Evolutionary conservation across 2,888 invertebrate genomes (phyloP).

Genomic region (Hemicrepidius hirtus): DNA sequence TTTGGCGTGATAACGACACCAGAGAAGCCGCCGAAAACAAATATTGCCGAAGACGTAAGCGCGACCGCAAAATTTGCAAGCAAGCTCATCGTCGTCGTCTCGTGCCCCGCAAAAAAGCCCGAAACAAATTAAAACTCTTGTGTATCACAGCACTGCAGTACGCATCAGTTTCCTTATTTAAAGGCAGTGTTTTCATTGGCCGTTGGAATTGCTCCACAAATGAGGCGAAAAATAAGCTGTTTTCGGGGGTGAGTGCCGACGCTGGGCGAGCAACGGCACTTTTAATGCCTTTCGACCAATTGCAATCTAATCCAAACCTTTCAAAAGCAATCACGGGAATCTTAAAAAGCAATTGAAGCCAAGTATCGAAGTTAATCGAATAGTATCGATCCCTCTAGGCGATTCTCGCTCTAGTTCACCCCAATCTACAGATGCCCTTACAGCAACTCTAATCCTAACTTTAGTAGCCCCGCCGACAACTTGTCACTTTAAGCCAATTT

Average conservation of each 20-base stretch:
- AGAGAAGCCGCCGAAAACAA: conserved; percentile 15
- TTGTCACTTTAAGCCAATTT: conserved; percentile 49
- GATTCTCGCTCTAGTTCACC: conserved; percentile 60
- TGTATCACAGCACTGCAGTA: conserved; percentile 47
- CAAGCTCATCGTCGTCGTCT: background rate
- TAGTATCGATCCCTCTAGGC: conserved; percentile 62
- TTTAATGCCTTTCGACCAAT: conserved; percentile 71
- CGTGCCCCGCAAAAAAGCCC: conserved; percentile 49
- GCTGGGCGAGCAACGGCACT: conserved; percentile 65
- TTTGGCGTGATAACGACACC: conserved; percentile 42
- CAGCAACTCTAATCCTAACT: conserved; percentile 46
- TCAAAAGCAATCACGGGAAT: conserved; percentile 71
- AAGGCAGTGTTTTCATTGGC: conserved; percentile 65
- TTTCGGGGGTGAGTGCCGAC: conserved; percentile 60
- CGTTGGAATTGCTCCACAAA: conserved; percentile 70
- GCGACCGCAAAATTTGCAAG: conserved; percentile 19
- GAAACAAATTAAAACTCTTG: conserved; percentile 62
- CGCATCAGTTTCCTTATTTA: conserved; percentile 63
- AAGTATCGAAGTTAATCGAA: conserved; percentile 71
- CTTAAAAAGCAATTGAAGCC: conserved; percentile 72
- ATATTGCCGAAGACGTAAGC: conserved; percentile 30
- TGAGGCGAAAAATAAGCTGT: conserved; percentile 72
- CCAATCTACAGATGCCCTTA: conserved; percentile 48
- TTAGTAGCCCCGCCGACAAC: conserved; percentile 47
- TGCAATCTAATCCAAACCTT: conserved; percentile 72